Percentiles rank a stretch among this genome's conserved stretches.
phyloP scores from a whole-genome alignment of 2,888 invertebrate genomes.

The Volucella inanis region DNA sequence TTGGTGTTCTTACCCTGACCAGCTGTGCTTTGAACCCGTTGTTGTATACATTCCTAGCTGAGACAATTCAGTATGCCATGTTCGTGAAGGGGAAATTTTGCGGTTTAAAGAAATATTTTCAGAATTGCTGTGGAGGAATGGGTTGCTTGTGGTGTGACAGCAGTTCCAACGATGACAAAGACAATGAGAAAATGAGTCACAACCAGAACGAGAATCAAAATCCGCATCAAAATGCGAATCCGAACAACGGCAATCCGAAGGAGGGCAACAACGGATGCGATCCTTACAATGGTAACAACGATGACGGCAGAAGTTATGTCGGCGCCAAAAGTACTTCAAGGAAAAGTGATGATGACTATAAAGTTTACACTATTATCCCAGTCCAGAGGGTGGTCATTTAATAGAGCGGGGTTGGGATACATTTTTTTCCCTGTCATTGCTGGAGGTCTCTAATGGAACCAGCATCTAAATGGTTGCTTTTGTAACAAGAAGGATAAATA shows the following conservation, averaged over 20 bases:
- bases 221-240: constrained; percentile 40
- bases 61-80: constrained; percentile 81
- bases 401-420: background rate
- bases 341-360: constrained; percentile 62
- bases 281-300: constrained; percentile 7
- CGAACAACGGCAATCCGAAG: constrained; percentile 15
- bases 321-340: constrained; percentile 68
- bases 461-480: background rate
- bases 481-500: constrained; percentile 50
- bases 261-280: background rate
- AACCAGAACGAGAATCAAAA: constrained; percentile 22
- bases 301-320: constrained; percentile 44
- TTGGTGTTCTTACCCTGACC: constrained; percentile 84
- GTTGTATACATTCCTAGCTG: constrained; percentile 85
- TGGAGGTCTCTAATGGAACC: constrained; percentile 3
- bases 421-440: background rate
- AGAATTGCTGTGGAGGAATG: constrained; percentile 21
- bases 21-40: constrained; percentile 86
- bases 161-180: constrained; percentile 26
- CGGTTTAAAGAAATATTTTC: constrained; percentile 65
- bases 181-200: constrained; percentile 51
- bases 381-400: constrained; percentile 19
- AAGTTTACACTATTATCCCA: constrained; percentile 59
- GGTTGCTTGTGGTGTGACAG: constrained; percentile 16
- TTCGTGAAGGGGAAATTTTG: constrained; percentile 74